Evolutionary conservation across 1,140 invertebrate species (phyloP).

Genomic region (Steinernema khuongi): DNA sequence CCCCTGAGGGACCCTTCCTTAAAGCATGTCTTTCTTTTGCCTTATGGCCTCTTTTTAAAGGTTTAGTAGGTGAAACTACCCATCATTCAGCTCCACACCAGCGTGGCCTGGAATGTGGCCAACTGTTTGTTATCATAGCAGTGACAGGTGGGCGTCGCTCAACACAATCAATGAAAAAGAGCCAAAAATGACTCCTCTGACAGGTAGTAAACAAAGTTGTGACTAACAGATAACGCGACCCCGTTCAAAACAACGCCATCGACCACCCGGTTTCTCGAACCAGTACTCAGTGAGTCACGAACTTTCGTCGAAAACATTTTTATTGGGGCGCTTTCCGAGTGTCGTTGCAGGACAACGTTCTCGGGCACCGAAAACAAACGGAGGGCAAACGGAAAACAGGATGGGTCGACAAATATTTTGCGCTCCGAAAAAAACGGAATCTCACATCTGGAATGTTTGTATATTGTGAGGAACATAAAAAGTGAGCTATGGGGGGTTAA

Average conservation of each 20-base stretch:
- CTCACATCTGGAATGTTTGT: neutral
- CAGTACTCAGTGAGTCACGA: too few relatives aligned
- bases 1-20: too few relatives aligned
- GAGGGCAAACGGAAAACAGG: neutral
- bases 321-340: neutral
- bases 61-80: too few relatives aligned
- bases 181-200: neutral
- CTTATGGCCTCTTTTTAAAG: too few relatives aligned
- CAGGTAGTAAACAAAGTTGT: neutral
- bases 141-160: neutral
- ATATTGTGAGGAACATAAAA: neutral
- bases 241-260: too few relatives aligned
- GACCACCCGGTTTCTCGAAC: too few relatives aligned
- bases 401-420: conserved; percentile 4
- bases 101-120: too few relatives aligned
- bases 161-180: neutral
- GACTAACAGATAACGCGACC: neutral
- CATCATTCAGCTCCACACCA: too few relatives aligned
- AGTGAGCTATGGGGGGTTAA: too few relatives aligned
- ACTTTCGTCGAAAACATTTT: neutral
- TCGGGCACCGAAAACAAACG: neutral
- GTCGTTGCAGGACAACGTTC: neutral
- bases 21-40: too few relatives aligned
- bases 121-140: too few relatives aligned
- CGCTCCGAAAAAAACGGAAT: neutral